Evolutionary conservation across 2,888 invertebrate genomes (phyloP), one percentile per base, ranked within the genome.

Genomic region (Osedax frankpressi): DNA sequence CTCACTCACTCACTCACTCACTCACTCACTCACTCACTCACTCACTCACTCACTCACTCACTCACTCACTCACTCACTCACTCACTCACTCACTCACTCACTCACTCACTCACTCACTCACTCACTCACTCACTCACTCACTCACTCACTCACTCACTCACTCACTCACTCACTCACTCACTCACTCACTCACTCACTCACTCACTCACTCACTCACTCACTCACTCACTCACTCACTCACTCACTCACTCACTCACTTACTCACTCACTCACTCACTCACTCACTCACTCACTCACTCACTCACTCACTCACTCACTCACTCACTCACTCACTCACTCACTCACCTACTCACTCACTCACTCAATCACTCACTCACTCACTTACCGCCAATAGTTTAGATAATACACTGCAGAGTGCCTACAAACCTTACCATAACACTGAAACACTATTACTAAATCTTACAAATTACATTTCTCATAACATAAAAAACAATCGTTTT

Each of bases 11-110:
- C 65, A 28, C 1, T 65, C 65, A 28, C 11, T 65, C n/a, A 14
- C 69, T 65, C 63, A 25, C 72, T 71, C 59, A 14, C 63, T 74
- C 62, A 30, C 69, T 59, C 30, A 26, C 30, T 72, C 44, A 26
- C 65, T 75, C 63, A 59, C 11, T 75, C 26, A 28, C 59, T 71
- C 30, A 62, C 74, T 67, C 14, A 27, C 28, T 74, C 30, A 28
- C 69, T 28, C 59, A 59, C 69, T 27, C 28, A 71, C 30, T 28
- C 59, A 68, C 59, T n/a, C n/a, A n/a, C n/a, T n/a, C n/a, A n/a
- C n/a, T n/a, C n/a, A n/a, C n/a, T n/a, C n/a, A n/a, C n/a, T n/a
- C 59, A n/a, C 62, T 11, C 3, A 25, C 62, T 62, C 62, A 3
- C 69, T 69, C 29, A 27, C 69, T 69, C 29, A 0, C 3, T 69